Evolutionary conservation across 2,888 invertebrate species (phyloP).

Genomic region (Abscondita cerata): DNA sequence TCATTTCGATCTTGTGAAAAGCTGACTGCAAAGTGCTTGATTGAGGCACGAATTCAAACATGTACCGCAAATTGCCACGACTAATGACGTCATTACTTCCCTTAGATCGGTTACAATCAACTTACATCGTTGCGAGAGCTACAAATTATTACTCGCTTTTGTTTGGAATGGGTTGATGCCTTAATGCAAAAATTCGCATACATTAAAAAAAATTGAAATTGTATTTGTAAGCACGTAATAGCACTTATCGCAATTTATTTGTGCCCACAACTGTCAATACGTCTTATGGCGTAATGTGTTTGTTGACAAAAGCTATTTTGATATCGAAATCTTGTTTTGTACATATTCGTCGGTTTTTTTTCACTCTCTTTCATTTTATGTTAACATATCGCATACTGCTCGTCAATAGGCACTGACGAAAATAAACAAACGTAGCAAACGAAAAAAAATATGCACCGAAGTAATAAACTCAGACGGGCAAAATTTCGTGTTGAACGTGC

Average conservation of each 20-base stretch:
- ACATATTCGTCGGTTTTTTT: no score
- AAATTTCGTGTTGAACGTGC: conserved; percentile 7
- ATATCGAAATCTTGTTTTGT: no score
- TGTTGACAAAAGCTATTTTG: no score
- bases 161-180: conserved; percentile 14
- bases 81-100: conserved; percentile 38
- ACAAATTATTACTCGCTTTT: conserved; percentile 30
- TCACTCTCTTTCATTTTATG: no score
- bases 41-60: conserved; percentile 35
- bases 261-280: no score
- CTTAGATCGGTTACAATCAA: conserved; percentile 30
- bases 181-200: conserved; percentile 11
- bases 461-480: not conserved
- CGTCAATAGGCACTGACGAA: not conserved
- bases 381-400: no score
- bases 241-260: no score
- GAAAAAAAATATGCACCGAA: not conserved
- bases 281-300: no score
- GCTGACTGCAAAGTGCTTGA: conserved; percentile 29
- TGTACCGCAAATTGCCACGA: conserved; percentile 35
- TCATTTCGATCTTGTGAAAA: conserved; percentile 22
- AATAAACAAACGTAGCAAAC: not conserved
- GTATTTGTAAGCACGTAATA: not conserved
- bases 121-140: conserved; percentile 26
- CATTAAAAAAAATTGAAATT: conserved; percentile 1